phyloP scores from a whole-genome alignment of 1,140 invertebrate genomes.

The Olivierus martensii region DNA sequence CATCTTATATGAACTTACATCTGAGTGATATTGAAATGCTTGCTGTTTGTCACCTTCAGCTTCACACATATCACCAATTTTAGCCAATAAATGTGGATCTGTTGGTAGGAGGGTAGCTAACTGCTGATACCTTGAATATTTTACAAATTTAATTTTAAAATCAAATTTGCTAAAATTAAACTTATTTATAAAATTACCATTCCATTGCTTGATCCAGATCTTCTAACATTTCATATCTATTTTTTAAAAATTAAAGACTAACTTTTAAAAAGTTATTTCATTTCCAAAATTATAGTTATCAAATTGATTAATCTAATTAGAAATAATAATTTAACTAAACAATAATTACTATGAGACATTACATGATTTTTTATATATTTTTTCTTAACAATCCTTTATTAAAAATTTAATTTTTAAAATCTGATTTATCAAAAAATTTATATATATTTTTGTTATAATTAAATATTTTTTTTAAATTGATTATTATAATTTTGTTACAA shows the following conservation, averaged over 20 bases:
- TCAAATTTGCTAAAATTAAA: background rate
- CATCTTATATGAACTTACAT: conserved; percentile 41
- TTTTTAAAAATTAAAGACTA: background rate
- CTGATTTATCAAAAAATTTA: too few species aligned
- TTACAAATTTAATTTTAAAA: background rate
- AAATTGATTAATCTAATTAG: too few species aligned
- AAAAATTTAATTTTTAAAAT: too few species aligned
- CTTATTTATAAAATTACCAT: conserved; percentile 16
- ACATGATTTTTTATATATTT: too few species aligned
- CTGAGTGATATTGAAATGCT: conserved; percentile 81
- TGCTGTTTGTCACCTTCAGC: conserved; percentile 74
- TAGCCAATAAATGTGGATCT: conserved; percentile 65
- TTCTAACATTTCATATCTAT: conserved; percentile 46
- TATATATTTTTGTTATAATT: too few species aligned
- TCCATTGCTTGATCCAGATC: conserved; percentile 59
- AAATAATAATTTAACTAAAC: too few species aligned
- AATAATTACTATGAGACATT: too few species aligned
- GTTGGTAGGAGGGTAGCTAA: conserved; percentile 65
- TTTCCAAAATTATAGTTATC: too few species aligned
- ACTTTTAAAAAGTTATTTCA: too few species aligned
- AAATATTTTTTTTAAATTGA: too few species aligned
- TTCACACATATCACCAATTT: conserved; percentile 73
- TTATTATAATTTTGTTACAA: too few species aligned
- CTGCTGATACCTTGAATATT: conserved; percentile 55
- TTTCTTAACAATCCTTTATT: too few species aligned